Evolutionary conservation across 92 coral and sea anemone genomes (phyloP).

Genomic region (Micromussa lordhowensis): DNA sequence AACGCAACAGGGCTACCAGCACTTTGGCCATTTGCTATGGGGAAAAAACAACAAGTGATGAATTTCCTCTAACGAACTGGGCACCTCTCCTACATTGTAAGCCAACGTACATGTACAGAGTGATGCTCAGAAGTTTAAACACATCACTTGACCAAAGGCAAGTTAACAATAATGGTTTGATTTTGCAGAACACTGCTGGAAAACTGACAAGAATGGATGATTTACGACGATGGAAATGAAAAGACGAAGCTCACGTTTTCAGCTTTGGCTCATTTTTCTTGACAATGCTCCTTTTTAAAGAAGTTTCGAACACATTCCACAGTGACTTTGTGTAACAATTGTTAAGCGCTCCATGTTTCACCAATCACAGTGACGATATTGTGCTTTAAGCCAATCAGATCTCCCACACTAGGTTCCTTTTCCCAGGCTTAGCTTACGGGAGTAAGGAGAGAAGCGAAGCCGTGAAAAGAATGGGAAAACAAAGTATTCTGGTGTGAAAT

Average conservation of each 20-base stretch:
- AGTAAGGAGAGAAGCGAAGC: no score
- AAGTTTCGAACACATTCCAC: not conserved
- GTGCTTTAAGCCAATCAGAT: not conserved
- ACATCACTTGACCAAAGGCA: not conserved
- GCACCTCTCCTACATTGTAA: not conserved
- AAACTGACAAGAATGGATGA: not conserved
- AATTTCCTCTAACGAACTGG: not conserved
- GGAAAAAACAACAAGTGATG: not conserved
- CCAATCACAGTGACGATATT: not conserved
- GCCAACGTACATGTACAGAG: no score
- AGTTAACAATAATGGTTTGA: not conserved
- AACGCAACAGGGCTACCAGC: conserved; percentile 87
- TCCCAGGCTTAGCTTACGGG: not conserved
- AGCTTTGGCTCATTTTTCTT: no score
- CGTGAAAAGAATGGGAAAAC: no score
- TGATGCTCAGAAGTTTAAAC: no score
- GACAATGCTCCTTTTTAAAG: no score
- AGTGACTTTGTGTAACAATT: not conserved
- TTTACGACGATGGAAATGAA: not conserved
- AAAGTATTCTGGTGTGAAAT: no score
- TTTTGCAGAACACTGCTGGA: not conserved
- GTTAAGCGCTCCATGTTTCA: not conserved
- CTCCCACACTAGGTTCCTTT: not conserved
- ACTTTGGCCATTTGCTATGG: conserved; percentile 98
- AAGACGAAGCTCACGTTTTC: not conserved